Evolutionary conservation across 2,797 vertebrate species (phyloP), one percentile per base, ranked within the genome.

Genomic region (Tamandua tetradactyla): DNA sequence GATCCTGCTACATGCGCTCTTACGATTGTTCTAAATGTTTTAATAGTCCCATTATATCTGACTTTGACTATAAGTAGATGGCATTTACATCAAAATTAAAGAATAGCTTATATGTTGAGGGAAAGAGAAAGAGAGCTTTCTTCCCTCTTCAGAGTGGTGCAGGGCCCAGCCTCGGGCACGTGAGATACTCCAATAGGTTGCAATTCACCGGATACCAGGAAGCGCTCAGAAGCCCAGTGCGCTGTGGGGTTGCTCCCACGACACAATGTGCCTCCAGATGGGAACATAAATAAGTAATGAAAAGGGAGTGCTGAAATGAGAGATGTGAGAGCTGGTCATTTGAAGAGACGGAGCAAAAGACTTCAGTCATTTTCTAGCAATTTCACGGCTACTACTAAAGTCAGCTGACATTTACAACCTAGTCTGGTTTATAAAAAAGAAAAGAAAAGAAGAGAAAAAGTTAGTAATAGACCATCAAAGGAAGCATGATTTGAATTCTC

Each of bases 261-360:
- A 8, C 37, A 2, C 25, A 1, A 1, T 8, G 2, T 61, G 71
- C 42, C n/a, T 74, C 14, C 23, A 55, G 35, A 20, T 61, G 75
- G 91, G 42, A 92, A 32, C 2, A 87, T 25, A 93, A 92, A 84
- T 71, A 93, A 96, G 64, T 93, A 96, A 95, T 11, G 44, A 11
- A 49, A 44, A 89, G 17, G 22, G 47, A 86, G 55, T 71, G 68
- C 23, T 68, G 12, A 79, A 95, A 72, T 12, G 2, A 84, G 30
- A 32, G 1, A 52, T 37, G 47, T 66, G 61, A 22, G 1, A 82
- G 44, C 37, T 30, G 49, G 44, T 49, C 18, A 91, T 80, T 90
- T 75, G 78, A 89, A 96, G 91, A 94, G 61, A 20, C 55, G 76
- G 79, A 7, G 35, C 42, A 86, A 55, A 91, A 66, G 61, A 85